A percentile compares a stretch with the other conserved stretches of the same genome.
These are phyloP conservation scores for Perodicticus potto DNA, from an alignment of 2,797 vertebrate genomes.

Conservation along the genomic window DNA sequence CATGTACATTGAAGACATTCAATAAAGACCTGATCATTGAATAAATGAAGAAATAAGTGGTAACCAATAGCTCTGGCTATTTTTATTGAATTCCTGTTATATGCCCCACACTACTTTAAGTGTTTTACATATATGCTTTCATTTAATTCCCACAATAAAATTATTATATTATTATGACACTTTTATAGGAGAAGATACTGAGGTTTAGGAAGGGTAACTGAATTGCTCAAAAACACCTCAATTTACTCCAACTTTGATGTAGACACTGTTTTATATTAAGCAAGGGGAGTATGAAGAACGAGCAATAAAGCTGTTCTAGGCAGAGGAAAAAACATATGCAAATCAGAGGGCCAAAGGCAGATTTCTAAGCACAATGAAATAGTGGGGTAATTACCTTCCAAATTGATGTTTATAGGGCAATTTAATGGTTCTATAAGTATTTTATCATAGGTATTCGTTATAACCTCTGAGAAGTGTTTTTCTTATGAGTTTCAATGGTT, in stretches of 20 bases:
- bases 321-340: background rate
- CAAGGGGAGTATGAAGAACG: background rate
- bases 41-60: background rate
- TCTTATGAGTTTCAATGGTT: background rate
- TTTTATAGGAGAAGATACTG: background rate
- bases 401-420: background rate
- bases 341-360: background rate
- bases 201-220: background rate
- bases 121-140: background rate
- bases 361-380: background rate
- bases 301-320: background rate
- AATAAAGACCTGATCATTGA: background rate
- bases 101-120: background rate
- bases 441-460: background rate
- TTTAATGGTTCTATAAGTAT: background rate
- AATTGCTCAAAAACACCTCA: background rate
- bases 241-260: background rate
- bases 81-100: background rate
- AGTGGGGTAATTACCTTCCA: background rate
- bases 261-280: background rate
- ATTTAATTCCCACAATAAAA: background rate
- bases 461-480: background rate
- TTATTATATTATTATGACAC: background rate
- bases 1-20: background rate
- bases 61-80: background rate